A percentile compares a stretch with the other conserved stretches of the same genome.
These are phyloP conservation scores for Belonocnema kinseyi DNA, from an alignment of 1,140 invertebrate genomes.

Conservation along the genomic window DNA sequence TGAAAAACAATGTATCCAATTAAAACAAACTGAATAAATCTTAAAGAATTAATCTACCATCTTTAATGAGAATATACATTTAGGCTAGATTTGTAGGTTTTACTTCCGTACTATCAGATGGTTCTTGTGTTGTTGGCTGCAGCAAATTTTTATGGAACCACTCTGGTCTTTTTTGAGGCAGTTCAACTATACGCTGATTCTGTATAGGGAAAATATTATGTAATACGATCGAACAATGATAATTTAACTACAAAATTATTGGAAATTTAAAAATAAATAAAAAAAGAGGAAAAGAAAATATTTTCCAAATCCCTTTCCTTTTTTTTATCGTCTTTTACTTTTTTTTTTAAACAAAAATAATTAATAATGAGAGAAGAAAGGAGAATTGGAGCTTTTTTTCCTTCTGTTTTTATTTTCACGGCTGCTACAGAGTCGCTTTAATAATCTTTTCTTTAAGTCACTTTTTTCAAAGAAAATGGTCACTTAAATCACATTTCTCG, in stretches of 20 bases:
- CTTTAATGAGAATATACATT: slow-evolving; percentile 39
- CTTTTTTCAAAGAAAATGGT: too few relatives aligned
- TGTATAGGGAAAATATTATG: slow-evolving; percentile 51
- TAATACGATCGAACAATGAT: too few relatives aligned
- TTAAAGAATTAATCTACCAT: background rate
- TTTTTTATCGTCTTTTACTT: too few relatives aligned
- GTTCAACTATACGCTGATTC: slow-evolving; percentile 83
- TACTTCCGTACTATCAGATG: slow-evolving; percentile 80
- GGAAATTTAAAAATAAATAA: background rate
- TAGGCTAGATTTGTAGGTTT: slow-evolving; percentile 84
- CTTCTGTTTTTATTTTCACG: too few relatives aligned
- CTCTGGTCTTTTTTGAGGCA: slow-evolving; percentile 82
- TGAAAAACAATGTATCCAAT: background rate
- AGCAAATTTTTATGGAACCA: slow-evolving; percentile 91
- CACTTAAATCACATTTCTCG: too few relatives aligned
- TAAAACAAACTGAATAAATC: slow-evolving; percentile 22
- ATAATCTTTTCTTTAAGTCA: too few relatives aligned
- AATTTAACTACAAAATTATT: background rate
- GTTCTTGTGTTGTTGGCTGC: slow-evolving; percentile 83
- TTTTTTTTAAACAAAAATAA: too few relatives aligned
- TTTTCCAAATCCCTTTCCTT: too few relatives aligned
- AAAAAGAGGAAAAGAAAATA: background rate
- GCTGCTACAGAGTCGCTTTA: too few relatives aligned
- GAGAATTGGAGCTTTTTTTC: too few relatives aligned
- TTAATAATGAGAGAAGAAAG: too few relatives aligned